Conservation (phyloP, 2,888 invertebrate genomes). For the Philereme transversata region DNA sequence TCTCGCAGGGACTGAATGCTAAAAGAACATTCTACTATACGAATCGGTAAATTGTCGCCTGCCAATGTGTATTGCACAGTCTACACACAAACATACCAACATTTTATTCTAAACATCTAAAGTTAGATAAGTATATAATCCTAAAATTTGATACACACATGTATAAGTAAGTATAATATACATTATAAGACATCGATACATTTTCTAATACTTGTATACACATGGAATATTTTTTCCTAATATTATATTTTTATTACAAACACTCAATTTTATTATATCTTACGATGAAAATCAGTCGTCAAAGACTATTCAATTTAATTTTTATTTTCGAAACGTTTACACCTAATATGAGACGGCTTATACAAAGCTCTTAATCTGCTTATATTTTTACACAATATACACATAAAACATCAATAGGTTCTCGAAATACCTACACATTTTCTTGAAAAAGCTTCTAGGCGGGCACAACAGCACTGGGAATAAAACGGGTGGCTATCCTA, state of each 20-base stretch:
- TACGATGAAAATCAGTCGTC: slow-evolving; percentile 79
- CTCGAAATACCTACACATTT: slow-evolving; percentile 17
- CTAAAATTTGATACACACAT: slow-evolving; percentile 38
- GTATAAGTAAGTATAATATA: slow-evolving; percentile 56
- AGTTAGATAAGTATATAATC: slow-evolving; percentile 27
- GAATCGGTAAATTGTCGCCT: not conserved
- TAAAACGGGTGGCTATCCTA: slow-evolving; percentile 8
- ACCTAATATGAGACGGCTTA: slow-evolving; percentile 56
- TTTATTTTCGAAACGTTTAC: slow-evolving; percentile 45
- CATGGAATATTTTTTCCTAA: slow-evolving; percentile 34
- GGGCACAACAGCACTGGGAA: slow-evolving; percentile 4
- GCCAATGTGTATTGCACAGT: no score
- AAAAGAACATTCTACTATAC: not conserved
- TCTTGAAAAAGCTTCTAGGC: slow-evolving; percentile 12
- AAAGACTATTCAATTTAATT: slow-evolving; percentile 60
- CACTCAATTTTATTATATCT: slow-evolving; percentile 58
- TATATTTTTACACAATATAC: slow-evolving; percentile 33
- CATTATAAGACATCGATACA: slow-evolving; percentile 59
- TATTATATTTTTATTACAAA: slow-evolving; percentile 33
- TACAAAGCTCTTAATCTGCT: slow-evolving; percentile 60
- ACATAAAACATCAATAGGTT: slow-evolving; percentile 27
- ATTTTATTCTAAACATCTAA: slow-evolving; percentile 16
- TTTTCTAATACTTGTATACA: slow-evolving; percentile 67
- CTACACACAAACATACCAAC: not conserved
- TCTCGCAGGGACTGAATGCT: no score